A percentile compares a stretch with the other conserved stretches of the same genome.
Conservation (phyloP, 1,140 invertebrate genomes). For the Ptiloglossa arizonensis region DNA sequence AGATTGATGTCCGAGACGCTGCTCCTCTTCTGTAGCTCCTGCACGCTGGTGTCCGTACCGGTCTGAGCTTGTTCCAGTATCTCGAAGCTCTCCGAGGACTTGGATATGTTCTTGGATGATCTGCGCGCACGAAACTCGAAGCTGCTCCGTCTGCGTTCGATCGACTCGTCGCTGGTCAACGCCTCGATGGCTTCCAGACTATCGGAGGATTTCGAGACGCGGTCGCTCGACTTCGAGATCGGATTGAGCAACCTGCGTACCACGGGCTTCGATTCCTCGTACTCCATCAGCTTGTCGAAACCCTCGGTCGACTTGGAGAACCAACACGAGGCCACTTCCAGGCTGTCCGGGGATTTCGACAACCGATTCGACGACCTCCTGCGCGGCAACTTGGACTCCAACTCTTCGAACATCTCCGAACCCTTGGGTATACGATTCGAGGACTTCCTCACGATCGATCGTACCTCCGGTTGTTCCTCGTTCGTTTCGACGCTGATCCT, state of each 20-base stretch:
- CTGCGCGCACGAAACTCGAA: constrained; percentile 69
- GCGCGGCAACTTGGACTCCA: constrained; percentile 65
- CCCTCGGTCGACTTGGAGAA: constrained; percentile 75
- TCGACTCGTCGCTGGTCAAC: constrained; percentile 71
- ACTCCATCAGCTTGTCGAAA: constrained; percentile 70
- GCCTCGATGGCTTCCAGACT: constrained; percentile 73
- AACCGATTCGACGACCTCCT: constrained; percentile 68
- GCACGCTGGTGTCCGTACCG: constrained; percentile 7
- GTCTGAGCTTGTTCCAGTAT: constrained; percentile 53
- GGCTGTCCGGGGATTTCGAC: constrained; percentile 76
- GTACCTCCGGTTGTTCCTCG: constrained; percentile 50
- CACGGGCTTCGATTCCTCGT: constrained; percentile 66
- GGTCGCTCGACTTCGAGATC: constrained; percentile 70
- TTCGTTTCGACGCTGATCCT: constrained; percentile 52
- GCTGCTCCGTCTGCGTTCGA: constrained; percentile 74
- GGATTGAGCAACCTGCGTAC: constrained; percentile 61
- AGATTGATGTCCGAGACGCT: constrained; percentile 78
- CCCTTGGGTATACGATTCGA: constrained; percentile 68
- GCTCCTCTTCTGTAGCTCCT: constrained; percentile 72
- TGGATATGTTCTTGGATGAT: constrained; percentile 72
- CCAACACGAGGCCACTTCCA: constrained; percentile 68
- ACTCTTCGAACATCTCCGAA: constrained; percentile 71
- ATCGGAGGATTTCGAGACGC: constrained; percentile 76
- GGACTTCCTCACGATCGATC: constrained; percentile 51
- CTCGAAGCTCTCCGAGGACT: constrained; percentile 78